A percentile compares a stretch with the other conserved stretches of the same genome.
These are phyloP conservation scores for Podiceps cristatus DNA, from an alignment of 2,113 vertebrate species.

Conservation along the genomic window DNA sequence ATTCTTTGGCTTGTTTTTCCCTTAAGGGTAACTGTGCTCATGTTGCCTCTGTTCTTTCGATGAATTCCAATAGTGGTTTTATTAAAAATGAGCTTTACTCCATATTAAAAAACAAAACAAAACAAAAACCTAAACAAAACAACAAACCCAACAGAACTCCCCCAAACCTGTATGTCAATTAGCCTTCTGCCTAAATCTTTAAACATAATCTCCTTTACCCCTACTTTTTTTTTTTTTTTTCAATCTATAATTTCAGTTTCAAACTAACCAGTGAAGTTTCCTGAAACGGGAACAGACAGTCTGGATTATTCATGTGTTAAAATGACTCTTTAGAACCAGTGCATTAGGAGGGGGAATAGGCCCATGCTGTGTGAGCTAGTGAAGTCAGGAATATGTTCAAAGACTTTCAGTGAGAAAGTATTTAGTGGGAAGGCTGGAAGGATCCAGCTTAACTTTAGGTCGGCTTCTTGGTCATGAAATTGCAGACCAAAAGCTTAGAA, in stretches of 20 bases:
- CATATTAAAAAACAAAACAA: neutral
- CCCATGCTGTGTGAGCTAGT: neutral
- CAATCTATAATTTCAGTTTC: neutral
- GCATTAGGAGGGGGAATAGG: neutral
- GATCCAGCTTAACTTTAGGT: neutral
- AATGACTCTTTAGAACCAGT: neutral
- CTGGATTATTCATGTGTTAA: constrained; percentile 7
- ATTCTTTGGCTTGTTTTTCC: constrained; percentile 78
- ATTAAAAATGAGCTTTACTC: constrained; percentile 59
- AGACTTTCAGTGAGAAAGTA: neutral
- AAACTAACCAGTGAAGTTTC: neutral
- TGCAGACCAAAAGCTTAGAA: neutral
- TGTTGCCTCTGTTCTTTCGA: constrained; percentile 78
- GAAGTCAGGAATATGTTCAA: neutral
- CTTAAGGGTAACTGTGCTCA: constrained; percentile 74
- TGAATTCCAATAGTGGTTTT: constrained; percentile 77
- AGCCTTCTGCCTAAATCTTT: constrained; percentile 15
- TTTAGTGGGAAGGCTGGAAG: neutral
- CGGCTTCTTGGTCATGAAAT: neutral
- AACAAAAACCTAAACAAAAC: neutral
- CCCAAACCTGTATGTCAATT: neutral
- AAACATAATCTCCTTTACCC: neutral
- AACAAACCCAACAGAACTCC: neutral
- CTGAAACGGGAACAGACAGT: neutral
- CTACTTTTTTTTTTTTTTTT: neutral